Percentiles rank a stretch among this genome's conserved stretches.
These are phyloP conservation scores for Delphinus delphis DNA, from an alignment of 2,113 vertebrate species.

Conservation along the genomic window DNA sequence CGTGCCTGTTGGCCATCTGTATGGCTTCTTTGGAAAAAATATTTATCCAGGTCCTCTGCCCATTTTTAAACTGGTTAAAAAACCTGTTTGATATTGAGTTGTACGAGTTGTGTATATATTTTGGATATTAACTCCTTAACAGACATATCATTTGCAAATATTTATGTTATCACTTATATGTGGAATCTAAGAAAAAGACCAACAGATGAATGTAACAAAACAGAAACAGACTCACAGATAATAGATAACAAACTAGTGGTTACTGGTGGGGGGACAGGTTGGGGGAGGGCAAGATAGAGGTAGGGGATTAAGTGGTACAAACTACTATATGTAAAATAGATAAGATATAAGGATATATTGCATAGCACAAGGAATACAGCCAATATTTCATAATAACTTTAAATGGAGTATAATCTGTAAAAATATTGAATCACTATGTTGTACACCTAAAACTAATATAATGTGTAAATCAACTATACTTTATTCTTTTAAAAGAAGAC, in stretches of 20 bases:
- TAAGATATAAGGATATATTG: background rate
- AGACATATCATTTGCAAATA: background rate
- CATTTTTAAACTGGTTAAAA: background rate
- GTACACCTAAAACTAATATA: background rate
- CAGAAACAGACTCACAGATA: background rate
- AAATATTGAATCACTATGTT: background rate
- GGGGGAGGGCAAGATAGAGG: background rate
- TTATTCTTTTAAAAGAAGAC: background rate
- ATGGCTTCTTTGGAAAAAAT: background rate
- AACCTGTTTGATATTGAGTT: background rate
- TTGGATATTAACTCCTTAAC: background rate
- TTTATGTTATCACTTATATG: background rate
- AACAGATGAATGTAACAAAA: background rate
- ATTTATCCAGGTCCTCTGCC: background rate
- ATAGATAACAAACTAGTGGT: background rate
- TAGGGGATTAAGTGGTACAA: background rate
- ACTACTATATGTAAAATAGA: background rate
- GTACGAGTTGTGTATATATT: background rate
- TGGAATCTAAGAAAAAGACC: background rate
- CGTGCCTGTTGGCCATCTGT: background rate
- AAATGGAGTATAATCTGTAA: background rate
- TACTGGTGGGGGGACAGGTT: background rate
- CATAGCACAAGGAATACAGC: background rate
- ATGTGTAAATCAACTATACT: background rate
- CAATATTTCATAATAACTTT: background rate